phyloP scores from a whole-genome alignment of 1,140 invertebrate species.

The Drosophila trapezifrons region DNA sequence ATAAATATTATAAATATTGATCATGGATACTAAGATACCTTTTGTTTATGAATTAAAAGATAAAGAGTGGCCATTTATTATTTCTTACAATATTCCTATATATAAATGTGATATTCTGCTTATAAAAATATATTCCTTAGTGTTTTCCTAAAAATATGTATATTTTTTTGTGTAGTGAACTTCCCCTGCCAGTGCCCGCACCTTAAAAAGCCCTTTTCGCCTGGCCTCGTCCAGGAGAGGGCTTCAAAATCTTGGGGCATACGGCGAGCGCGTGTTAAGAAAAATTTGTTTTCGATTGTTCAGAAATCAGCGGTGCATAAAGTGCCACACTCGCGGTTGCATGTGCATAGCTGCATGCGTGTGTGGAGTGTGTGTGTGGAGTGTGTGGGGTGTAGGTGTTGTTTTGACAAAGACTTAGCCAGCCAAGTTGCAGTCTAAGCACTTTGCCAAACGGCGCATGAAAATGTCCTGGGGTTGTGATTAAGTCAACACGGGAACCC shows the following conservation, averaged over 20 bases:
- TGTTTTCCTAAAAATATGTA: not conserved
- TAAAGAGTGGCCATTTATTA: no score
- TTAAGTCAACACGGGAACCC: not conserved
- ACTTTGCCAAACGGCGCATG: conserved; percentile 53
- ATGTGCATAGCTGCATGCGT: conserved; percentile 44
- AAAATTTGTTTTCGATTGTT: conserved; percentile 72
- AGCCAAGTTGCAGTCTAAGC: conserved; percentile 50
- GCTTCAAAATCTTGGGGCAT: conserved; percentile 43
- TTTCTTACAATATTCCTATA: not conserved
- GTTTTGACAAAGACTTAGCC: conserved; percentile 56
- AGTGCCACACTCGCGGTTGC: conserved; percentile 74
- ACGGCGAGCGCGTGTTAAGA: conserved; percentile 52
- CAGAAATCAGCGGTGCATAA: conserved; percentile 68
- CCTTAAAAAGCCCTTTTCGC: conserved; percentile 18
- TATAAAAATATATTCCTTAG: not conserved
- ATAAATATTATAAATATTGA: no score
- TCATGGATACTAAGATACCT: not conserved
- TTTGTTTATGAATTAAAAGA: not conserved
- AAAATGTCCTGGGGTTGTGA: conserved; percentile 31
- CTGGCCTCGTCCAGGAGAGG: conserved; percentile 20
- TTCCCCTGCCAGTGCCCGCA: not conserved
- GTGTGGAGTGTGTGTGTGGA: conserved; percentile 13
- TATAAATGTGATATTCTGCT: not conserved
- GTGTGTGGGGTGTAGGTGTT: conserved; percentile 50
- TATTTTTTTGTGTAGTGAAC: conserved; percentile 8